These are phyloP conservation scores for Bellardia pandia DNA, from an alignment of 2,888 invertebrate species.

Conservation along the genomic window DNA sequence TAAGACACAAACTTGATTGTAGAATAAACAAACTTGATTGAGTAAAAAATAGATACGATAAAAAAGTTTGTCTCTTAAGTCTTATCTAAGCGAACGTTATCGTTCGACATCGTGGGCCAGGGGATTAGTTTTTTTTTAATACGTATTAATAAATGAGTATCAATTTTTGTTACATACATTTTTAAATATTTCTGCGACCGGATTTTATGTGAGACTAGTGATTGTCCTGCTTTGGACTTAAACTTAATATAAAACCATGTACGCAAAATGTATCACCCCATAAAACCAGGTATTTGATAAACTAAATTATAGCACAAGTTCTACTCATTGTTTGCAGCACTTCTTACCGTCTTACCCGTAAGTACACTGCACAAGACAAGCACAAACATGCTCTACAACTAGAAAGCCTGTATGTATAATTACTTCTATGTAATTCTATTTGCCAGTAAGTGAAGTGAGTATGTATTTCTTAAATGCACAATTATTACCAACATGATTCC, in stretches of 20 bases:
- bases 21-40: too few species aligned
- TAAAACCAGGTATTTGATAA: neutral
- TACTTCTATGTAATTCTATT: neutral
- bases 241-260: neutral
- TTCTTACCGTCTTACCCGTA: neutral
- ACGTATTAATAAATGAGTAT: too few species aligned
- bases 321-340: neutral
- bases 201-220: too few species aligned
- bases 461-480: slow-evolving; percentile 28
- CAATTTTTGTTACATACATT: too few species aligned
- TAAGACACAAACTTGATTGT: too few species aligned
- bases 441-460: neutral
- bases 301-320: slow-evolving; percentile 2
- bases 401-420: neutral
- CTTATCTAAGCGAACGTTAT: too few species aligned
- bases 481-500: slow-evolving; percentile 35
- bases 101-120: too few species aligned
- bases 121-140: too few species aligned
- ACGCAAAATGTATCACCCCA: neutral
- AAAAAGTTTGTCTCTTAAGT: too few species aligned
- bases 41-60: too few species aligned
- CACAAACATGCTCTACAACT: neutral
- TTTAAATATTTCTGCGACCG: too few species aligned
- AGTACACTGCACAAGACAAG: slow-evolving; percentile 10
- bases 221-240: too few species aligned